Evolutionary conservation across 1,140 invertebrate genomes (phyloP), one percentile per base, ranked within the genome.

Genomic region (Riptortus pedestris): DNA sequence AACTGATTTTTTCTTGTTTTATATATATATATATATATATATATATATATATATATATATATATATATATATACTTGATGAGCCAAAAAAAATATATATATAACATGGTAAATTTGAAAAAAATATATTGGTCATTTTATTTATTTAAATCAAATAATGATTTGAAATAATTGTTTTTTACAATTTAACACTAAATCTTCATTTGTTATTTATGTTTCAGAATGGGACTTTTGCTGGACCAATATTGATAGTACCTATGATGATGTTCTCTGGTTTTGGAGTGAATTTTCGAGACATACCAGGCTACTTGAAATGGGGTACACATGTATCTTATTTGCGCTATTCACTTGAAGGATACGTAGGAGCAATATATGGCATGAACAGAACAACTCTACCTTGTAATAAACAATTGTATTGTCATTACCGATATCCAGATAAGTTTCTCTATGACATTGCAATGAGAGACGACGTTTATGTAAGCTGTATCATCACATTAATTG

Each of bases 191-290:
- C n/a, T n/a, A n/a, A n/a, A n/a, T n/a, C n/a, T n/a, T n/a, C n/a
- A n/a, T n/a, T n/a, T n/a, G n/a, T n/a, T n/a, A n/a, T n/a, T n/a
- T n/a, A n/a, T 63, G 66, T 73, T 77, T 60, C 68, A 89, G 81
- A 90, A 90, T 71, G 88, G 88, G 7, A 90, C 87, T 2, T 91
- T 91, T 72, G 71, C 88, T 43, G 88, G 87, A 0, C 88, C 88
- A 2, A 84, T 84, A 0, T 70, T 90, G 0, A 83, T 86, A 0
- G 86, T 90, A 18, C 86, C 87, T 7, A 83, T 90, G 80, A 91
- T 91, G 88, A 90, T 91, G 88, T 90, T 90, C 68, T 85, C 87
- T 60, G 88, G 87, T 27, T 91, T 90, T 70, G 87, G 88, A 0
- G 87, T 91, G 0, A 83, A 84, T 0, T 72, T 90, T 5, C 73